phyloP scores from a whole-genome alignment of 2,888 invertebrate genomes.

The Luffia ferchaultella region DNA sequence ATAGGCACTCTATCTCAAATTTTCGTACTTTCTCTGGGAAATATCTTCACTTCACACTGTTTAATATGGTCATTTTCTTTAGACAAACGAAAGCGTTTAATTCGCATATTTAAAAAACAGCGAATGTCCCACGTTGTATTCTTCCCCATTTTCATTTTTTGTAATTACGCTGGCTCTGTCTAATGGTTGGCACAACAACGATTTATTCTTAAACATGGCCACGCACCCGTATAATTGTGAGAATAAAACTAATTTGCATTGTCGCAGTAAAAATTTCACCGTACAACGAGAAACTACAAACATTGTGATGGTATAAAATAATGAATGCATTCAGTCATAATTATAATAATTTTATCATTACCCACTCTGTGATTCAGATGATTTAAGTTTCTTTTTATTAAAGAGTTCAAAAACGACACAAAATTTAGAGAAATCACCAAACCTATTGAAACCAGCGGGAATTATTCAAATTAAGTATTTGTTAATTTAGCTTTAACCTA shows the following conservation, averaged over 20 bases:
- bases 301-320: not conserved
- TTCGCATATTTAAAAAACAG: not conserved
- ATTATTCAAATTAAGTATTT: no score
- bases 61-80: no score
- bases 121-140: not conserved
- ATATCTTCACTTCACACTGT: no score
- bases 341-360: no score
- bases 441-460: no score
- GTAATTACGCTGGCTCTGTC: not conserved
- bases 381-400: no score
- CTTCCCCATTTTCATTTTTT: not conserved
- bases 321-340: not conserved
- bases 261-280: conserved; percentile 28
- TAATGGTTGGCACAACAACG: not conserved
- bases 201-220: not conserved
- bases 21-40: no score
- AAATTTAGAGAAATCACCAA: no score
- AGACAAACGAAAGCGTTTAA: not conserved
- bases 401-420: no score
- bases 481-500: no score
- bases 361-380: no score
- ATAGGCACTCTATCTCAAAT: no score
- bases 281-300: not conserved
- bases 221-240: conserved; percentile 36
- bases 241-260: conserved; percentile 29